Evolutionary conservation across 2,797 vertebrate genomes (phyloP).

Genomic region (Rhinoraja longicauda): DNA sequence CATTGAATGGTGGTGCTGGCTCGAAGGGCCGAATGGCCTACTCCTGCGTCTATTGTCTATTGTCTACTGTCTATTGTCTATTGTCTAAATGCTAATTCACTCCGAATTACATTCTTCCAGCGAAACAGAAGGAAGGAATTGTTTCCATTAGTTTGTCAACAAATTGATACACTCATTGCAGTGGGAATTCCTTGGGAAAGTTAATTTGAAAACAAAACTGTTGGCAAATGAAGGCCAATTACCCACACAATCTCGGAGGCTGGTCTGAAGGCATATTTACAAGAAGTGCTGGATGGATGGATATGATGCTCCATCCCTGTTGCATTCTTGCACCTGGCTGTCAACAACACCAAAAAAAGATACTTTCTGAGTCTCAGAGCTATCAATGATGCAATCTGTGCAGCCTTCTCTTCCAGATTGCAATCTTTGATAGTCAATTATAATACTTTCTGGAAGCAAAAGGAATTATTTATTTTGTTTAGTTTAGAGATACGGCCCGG

Average conservation of each 20-base stretch:
- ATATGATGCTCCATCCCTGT: conserved; percentile 1
- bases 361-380: conserved; percentile 19
- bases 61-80: too few species aligned
- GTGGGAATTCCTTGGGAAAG: conserved; percentile 31
- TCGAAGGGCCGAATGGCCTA: too few species aligned
- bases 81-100: conserved; percentile 38
- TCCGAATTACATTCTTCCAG: conserved; percentile 25
- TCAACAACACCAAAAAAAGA: neutral
- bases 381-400: conserved; percentile 37
- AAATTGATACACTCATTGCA: conserved; percentile 33
- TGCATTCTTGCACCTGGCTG: conserved; percentile 12
- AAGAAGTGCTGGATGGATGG: neutral
- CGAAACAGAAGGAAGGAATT: conserved; percentile 32
- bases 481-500: too few species aligned
- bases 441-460: conserved; percentile 19
- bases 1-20: too few species aligned
- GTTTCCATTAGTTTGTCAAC: conserved; percentile 36
- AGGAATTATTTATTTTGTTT: neutral
- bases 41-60: too few species aligned
- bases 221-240: conserved; percentile 34
- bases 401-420: conserved; percentile 34
- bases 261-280: conserved; percentile 4
- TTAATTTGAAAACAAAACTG: conserved; percentile 39
- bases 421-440: conserved; percentile 31
- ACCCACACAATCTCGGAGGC: conserved; percentile 23